phyloP scores from a whole-genome alignment of 1,140 invertebrate species.

The Drosophila arawakana region DNA sequence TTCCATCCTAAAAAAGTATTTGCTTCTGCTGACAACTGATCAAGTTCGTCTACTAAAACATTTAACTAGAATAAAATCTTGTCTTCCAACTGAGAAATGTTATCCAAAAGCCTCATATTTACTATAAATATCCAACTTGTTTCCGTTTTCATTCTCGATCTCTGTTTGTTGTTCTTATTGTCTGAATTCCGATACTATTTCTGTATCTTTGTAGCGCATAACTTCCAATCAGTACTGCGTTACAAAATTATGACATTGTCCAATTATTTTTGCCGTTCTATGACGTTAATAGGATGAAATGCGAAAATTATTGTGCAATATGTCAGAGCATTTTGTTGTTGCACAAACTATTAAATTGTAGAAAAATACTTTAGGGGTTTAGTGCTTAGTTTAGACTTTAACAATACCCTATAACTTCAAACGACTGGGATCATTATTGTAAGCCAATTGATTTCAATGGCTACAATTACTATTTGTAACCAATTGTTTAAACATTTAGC shows the following conservation, averaged over 20 bases:
- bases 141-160: background rate
- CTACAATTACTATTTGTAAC: background rate
- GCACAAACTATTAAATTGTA: constrained; percentile 43
- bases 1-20: no score
- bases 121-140: background rate
- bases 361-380: background rate
- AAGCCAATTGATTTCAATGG: constrained; percentile 3
- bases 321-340: constrained; percentile 54
- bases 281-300: constrained; percentile 65
- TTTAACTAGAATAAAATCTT: no score
- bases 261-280: constrained; percentile 58
- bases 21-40: no score
- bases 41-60: no score
- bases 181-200: background rate
- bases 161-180: background rate
- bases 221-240: constrained; percentile 37
- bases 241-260: constrained; percentile 51
- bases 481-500: background rate
- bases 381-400: background rate
- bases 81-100: no score
- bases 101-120: no score
- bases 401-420: constrained; percentile 13
- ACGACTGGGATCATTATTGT: background rate
- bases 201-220: constrained; percentile 6
- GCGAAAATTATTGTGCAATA: constrained; percentile 63